Evolutionary conservation across 2,797 vertebrate species (phyloP), one percentile per base, ranked within the genome.

Genomic region (Periparus ater): DNA sequence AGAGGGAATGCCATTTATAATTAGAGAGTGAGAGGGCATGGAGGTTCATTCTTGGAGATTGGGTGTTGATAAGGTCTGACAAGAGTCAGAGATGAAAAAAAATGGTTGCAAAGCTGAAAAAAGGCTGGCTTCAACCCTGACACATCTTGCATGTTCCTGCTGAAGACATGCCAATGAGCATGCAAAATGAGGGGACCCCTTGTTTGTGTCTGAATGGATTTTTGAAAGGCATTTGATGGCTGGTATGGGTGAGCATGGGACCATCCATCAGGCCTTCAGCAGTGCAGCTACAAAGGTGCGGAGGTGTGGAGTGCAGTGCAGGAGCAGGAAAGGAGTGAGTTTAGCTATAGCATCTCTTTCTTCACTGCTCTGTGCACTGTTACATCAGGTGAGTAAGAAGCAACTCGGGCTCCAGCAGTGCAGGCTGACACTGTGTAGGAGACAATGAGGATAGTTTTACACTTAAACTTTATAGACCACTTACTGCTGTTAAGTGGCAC

Each of bases 101-200:
- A 83, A 42, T 26, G 8, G n/a, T 22, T 86, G 20, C 32, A 78
- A 78, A 92, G 17, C 40, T 84, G 9, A 93, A 76, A 26, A 1
- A 10, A 81, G 18, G 13, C 23, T 17, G 17, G 27, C 23, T 74
- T 92, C 51, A 58, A 25, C 11, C 9, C 48, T 58, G 55, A 60
- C 15, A n/a, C 4, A 7, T 16, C 32, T 85, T 13, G 2, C 8
- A 1, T 25, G 6, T 7, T 67, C 38, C 45, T 51, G n/a, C 21
- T 23, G 47, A 68, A 47, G 11, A 36, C 4, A 13, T 27, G 22
- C 1, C 10, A 65, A 26, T 4, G 13, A 44, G 29, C 1, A 0
- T n/a, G 38, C 11, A 68, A 42, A 76, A 44, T 21, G 8, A 65
- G 34, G 16, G 4, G 1, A 5, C 42, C 6, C 19, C 25, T 73